A percentile compares a stretch with the other conserved stretches of the same genome.
Evolutionary conservation across 2,888 invertebrate species (phyloP).

Genomic region (Eledona agricola): DNA sequence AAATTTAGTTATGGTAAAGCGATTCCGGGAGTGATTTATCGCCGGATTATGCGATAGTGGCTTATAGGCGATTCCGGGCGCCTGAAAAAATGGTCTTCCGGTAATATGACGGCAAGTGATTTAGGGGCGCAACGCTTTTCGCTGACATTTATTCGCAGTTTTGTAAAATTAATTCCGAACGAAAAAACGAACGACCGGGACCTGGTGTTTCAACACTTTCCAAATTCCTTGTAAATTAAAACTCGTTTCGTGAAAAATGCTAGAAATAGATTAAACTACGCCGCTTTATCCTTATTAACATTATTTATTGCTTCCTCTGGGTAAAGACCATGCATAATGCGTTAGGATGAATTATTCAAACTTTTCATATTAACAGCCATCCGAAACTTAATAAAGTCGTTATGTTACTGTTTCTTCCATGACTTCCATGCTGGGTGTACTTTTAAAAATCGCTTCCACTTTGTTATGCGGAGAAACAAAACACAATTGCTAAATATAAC

Average conservation of each 20-base stretch:
- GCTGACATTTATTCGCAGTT: constrained; percentile 22
- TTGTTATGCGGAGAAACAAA: constrained; percentile 7
- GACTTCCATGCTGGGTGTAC: neutral
- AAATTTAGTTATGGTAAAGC: constrained; percentile 47
- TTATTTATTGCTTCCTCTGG: constrained; percentile 38
- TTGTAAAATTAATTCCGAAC: constrained; percentile 17
- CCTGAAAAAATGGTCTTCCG: constrained; percentile 41
- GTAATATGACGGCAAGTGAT: constrained; percentile 44
- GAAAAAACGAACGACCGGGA: constrained; percentile 1
- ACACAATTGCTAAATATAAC: constrained; percentile 21
- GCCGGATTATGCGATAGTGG: constrained; percentile 50
- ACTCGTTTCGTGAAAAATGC: constrained; percentile 15
- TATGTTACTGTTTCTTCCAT: constrained; percentile 1
- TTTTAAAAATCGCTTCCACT: neutral
- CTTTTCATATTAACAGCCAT: constrained; percentile 15
- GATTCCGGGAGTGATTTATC: constrained; percentile 52
- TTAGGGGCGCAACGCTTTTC: constrained; percentile 33
- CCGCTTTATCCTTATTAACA: constrained; percentile 36
- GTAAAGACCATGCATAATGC: constrained; percentile 35
- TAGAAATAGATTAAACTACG: constrained; percentile 34
- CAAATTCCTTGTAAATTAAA: constrained; percentile 6
- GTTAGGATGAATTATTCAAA: constrained; percentile 34
- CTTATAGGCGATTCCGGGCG: constrained; percentile 47
- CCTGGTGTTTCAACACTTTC: constrained; percentile 19
- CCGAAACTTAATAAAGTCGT: constrained; percentile 16